phyloP scores from a whole-genome alignment of 2,797 vertebrate genomes.

The Melopsittacus undulatus region DNA sequence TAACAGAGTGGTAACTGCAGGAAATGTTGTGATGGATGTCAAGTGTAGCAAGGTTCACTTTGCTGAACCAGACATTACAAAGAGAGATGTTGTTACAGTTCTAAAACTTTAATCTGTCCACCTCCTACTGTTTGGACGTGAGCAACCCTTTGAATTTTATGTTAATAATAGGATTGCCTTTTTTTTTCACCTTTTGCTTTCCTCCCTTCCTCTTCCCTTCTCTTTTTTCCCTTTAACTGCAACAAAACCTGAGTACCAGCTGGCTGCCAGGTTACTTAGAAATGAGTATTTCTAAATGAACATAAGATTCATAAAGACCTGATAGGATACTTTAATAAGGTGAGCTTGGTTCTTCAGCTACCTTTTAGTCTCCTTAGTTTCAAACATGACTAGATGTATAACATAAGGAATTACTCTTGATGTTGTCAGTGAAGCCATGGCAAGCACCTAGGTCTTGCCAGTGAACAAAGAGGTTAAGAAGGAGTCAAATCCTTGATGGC shows the following conservation, averaged over 20 bases:
- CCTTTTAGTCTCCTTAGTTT: neutral
- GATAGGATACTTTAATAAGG: neutral
- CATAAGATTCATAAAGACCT: neutral
- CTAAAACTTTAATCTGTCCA: conserved; percentile 45
- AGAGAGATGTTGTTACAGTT: conserved; percentile 22
- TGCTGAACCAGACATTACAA: conserved; percentile 10
- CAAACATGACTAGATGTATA: neutral
- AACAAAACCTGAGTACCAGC: conserved; percentile 28
- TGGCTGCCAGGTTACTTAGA: conserved; percentile 12
- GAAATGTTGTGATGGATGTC: conserved; percentile 55
- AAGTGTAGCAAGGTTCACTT: neutral
- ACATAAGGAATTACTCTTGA: neutral
- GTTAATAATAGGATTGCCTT: conserved; percentile 22
- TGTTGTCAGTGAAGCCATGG: neutral
- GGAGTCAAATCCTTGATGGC: neutral
- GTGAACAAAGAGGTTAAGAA: neutral
- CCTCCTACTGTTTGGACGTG: conserved; percentile 41
- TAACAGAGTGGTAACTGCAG: conserved; percentile 27
- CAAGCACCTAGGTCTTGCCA: neutral
- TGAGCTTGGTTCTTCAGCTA: neutral
- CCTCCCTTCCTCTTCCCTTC: neutral
- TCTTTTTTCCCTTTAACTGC: neutral
- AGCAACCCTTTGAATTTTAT: conserved; percentile 20
- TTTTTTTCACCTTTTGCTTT: neutral
- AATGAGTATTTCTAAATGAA: neutral